Base-by-base conservation (phyloP, 2,888 invertebrate genomes). In the Caenorhabditis plicata region DNA sequence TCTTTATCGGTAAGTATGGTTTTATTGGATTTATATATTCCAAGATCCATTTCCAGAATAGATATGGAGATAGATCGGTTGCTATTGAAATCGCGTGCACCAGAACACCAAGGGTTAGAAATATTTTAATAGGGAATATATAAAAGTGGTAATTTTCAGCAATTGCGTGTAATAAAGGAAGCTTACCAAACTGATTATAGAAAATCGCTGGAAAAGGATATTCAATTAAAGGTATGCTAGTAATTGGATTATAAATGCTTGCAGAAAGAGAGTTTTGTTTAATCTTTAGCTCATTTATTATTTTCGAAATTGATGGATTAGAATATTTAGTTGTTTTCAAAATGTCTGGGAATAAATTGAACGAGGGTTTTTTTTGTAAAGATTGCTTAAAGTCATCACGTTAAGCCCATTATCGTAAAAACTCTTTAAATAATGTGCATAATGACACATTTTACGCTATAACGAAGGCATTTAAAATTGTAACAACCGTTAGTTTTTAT, bases 11-110 rank as follows among this genome's bases (percentile, higher is more conserved):
- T 68, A 45, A 19, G 25, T 27, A 3, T 2, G 9, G 13, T n/a
- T n/a, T n/a, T n/a, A n/a, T n/a, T n/a, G n/a, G n/a, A n/a, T n/a
- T n/a, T n/a, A n/a, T n/a, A n/a, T 11, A 25, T 13, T 45, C 27
- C 20, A 3, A 31, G 11, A 32, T 19, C 15, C n/a, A 11, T 22
- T 50, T 74, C 62, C 47, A 75, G 75, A 75, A 74, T 42, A 63
- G 77, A 13, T 68, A 77, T 8, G 71, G 70, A 5, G 77, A 78
- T 36, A 73, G 74, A 36, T 71, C 71, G 3, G 68, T 77, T 20
- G 77, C 81, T 11, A 78, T 81, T 17, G 81, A 81, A 55, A 77
- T 81, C 44, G 76, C 78, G 0, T 72, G 80, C 49, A 80, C 80
- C 15, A 70, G 74, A 31, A 69, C 75, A 5, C 73, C 78, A 62